Evolutionary conservation across 53 echinoderm and acorn worm species (phyloP).

Genomic region (Echinarachnius parma): DNA sequence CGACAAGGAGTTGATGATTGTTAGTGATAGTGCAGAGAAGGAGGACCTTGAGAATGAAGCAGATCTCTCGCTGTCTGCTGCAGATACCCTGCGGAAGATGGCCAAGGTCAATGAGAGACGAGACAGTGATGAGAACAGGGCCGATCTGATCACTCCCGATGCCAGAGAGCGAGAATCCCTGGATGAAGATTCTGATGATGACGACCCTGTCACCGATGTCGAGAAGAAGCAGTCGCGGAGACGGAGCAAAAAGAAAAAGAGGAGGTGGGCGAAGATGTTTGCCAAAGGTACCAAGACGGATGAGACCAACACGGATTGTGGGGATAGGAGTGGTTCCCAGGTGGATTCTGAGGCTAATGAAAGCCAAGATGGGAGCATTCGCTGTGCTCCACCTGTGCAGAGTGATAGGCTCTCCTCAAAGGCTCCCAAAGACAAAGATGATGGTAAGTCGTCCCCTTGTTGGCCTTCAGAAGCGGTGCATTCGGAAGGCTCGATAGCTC

Average conservation of each 20-base stretch:
- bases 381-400: neutral
- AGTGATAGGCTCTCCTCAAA: neutral
- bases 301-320: no score
- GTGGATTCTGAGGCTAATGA: conserved; percentile 7
- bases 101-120: conserved; percentile 30
- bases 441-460: neutral
- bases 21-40: conserved; percentile 13
- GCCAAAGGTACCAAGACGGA: conserved; percentile 5
- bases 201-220: neutral
- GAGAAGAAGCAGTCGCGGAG: conserved; percentile 22
- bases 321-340: no score
- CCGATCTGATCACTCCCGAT: neutral
- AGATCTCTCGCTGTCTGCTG: conserved; percentile 32
- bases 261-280: conserved; percentile 32
- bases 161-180: conserved; percentile 6
- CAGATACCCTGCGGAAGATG: conserved; percentile 38
- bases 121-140: conserved; percentile 9
- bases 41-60: conserved; percentile 4
- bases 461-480: conserved; percentile 27
- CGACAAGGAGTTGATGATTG: conserved; percentile 7
- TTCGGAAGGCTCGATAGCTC: conserved; percentile 29
- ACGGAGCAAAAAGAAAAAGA: conserved; percentile 31
- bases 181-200: conserved; percentile 24
- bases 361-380: no score
- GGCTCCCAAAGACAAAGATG: neutral